Conservation (phyloP, 2,888 invertebrate species). For the Eupeodes luniger region DNA sequence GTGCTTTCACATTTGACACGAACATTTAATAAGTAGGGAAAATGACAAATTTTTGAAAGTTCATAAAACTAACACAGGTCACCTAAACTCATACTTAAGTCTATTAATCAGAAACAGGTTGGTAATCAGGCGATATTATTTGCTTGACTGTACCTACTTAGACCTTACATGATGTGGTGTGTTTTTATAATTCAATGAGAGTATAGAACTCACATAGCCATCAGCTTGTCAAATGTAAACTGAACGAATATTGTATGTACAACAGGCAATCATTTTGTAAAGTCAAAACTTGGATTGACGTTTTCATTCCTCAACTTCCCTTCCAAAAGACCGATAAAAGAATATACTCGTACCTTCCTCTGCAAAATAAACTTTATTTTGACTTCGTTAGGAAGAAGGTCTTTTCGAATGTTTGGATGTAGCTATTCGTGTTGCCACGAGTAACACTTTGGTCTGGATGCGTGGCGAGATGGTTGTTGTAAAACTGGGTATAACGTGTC, state of each 20-base stretch:
- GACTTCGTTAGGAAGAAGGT: constrained; percentile 27
- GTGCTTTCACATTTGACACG: constrained; percentile 21
- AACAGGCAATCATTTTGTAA: not conserved
- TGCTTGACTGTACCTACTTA: not conserved
- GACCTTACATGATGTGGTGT: not conserved
- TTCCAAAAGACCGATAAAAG: not conserved
- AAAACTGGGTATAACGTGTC: not conserved
- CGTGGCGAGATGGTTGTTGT: not conserved
- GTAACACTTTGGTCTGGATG: constrained; percentile 19
- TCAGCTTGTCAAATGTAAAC: constrained; percentile 42
- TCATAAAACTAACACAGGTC: constrained; percentile 50
- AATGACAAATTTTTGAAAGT: constrained; percentile 46
- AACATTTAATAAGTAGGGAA: constrained; percentile 5
- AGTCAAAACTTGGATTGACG: constrained; percentile 33
- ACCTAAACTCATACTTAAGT: constrained; percentile 38
- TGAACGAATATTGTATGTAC: not conserved
- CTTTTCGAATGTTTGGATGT: not conserved
- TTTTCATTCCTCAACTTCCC: constrained; percentile 19
- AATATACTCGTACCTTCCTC: not conserved
- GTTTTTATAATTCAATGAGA: not conserved
- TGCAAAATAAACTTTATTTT: constrained; percentile 11
- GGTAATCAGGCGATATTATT: constrained; percentile 40
- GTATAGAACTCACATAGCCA: not conserved
- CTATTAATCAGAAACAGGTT: constrained; percentile 34
- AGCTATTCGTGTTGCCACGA: not conserved